These are phyloP conservation scores for Myopa tessellatipennis DNA, from an alignment of 2,888 invertebrate species.

Conservation along the genomic window DNA sequence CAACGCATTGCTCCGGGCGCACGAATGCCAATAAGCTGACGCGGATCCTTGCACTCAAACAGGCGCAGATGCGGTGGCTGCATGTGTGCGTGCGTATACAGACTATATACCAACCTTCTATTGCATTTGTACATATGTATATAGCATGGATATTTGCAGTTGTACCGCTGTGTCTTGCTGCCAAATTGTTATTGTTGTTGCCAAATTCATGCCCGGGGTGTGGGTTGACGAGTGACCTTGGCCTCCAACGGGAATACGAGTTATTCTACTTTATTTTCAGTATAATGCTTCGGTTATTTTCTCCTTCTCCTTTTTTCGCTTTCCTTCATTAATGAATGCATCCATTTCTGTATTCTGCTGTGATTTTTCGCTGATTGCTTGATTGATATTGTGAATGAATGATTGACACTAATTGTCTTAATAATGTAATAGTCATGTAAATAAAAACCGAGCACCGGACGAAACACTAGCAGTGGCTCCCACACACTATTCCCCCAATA, in stretches of 20 bases:
- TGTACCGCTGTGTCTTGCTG: background rate
- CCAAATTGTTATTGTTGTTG: background rate
- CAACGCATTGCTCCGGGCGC: background rate
- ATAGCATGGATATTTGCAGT: background rate
- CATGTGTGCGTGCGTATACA: background rate
- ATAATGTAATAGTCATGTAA: no score
- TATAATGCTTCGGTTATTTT: background rate
- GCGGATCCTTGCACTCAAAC: background rate
- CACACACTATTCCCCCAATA: no score
- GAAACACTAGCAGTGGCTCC: no score
- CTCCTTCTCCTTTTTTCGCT: background rate
- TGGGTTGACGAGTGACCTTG: conserved; percentile 48
- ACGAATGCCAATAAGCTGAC: background rate
- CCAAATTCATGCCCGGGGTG: background rate
- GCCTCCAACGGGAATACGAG: conserved; percentile 50
- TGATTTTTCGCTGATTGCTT: no score
- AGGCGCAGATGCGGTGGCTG: background rate
- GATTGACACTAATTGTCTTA: no score
- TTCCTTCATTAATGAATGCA: no score
- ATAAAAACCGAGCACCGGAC: no score
- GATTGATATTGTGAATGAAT: no score
- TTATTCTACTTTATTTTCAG: conserved; percentile 36
- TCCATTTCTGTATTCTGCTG: no score
- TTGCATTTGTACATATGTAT: background rate
- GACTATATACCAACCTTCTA: no score